Base-by-base conservation (phyloP, 2,888 invertebrate species). In the Ferdinandea cuprea region DNA sequence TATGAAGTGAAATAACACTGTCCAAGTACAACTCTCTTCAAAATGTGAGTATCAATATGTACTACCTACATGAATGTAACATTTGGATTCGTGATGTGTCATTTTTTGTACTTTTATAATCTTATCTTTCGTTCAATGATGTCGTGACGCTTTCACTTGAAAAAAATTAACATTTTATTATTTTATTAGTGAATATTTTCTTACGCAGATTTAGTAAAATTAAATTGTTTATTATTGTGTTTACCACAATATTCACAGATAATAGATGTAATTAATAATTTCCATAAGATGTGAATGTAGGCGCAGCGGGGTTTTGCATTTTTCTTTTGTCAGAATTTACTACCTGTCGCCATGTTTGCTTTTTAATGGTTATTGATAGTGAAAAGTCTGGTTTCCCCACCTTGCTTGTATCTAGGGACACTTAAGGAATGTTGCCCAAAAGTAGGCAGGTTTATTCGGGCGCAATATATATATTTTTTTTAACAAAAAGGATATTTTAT, bases 391-490 rank as follows among this genome's bases (percentile, higher is more conserved):
- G 7, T 2, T 15, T 30, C 56, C 17, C 46, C 25, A 3, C 37
- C 17, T 79, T 79, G 79, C 79, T 61, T 6, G 79, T 61, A 80
- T 74, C 48, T 69, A 80, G 79, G 79, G 42, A 79, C 17, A 35
- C 1, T 54, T 8, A 3, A 15, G 1, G 1, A 8, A 13, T 52
- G 13, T n/a, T 21, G 42, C 74, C 74, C 59, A 44, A 66, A 68
- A 68, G 58, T 68, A 76, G 50, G 30, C 68, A 59, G 9, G 1
- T 25, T 25, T 25, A 25, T 25, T 25, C 25, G n/a, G n/a, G n/a
- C n/a, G n/a, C n/a, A n/a, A n/a, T 30, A 32, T 40, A 2, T 3
- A 7, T 7, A 25, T 48, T 25, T 17, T 8, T 5, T 8, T 3
- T n/a, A 66, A 52, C 58, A 2, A 25, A 25, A 25, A 25, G 25